Evolutionary conservation across 2,113 vertebrate genomes (phyloP).

Genomic region (Ciconia stormi): DNA sequence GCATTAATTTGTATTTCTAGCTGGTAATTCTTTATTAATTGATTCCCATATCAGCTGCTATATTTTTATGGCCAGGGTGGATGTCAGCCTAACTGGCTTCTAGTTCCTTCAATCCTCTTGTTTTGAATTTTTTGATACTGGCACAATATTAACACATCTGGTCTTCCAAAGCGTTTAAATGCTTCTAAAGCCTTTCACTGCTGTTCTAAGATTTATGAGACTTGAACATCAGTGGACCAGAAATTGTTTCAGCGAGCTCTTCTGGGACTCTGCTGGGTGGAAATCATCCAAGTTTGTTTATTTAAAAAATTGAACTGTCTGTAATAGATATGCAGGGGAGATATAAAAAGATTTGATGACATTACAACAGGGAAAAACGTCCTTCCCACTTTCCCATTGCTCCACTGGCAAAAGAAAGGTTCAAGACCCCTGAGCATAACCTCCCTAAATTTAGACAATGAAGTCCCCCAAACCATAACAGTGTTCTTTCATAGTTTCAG

Average conservation of each 20-base stretch:
- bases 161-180: neutral
- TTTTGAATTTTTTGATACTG: neutral
- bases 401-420: neutral
- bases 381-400: neutral
- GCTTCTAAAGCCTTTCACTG: neutral
- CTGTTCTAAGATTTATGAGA: neutral
- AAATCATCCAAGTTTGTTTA: conserved; percentile 20
- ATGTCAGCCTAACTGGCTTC: neutral
- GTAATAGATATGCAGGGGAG: neutral
- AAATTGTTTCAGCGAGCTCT: neutral
- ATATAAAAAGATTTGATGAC: neutral
- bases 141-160: neutral
- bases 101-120: neutral
- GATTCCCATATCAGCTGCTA: neutral
- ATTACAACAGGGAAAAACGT: neutral
- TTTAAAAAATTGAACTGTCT: neutral
- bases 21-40: neutral
- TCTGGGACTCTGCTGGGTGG: neutral
- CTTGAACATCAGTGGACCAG: neutral
- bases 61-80: neutral
- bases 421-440: neutral
- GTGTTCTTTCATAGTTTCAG: neutral
- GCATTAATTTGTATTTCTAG: neutral
- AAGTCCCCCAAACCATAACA: neutral
- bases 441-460: neutral